Evolutionary conservation across 2,113 vertebrate genomes (phyloP).

Genomic region (Poeciliopsis retropinna): DNA sequence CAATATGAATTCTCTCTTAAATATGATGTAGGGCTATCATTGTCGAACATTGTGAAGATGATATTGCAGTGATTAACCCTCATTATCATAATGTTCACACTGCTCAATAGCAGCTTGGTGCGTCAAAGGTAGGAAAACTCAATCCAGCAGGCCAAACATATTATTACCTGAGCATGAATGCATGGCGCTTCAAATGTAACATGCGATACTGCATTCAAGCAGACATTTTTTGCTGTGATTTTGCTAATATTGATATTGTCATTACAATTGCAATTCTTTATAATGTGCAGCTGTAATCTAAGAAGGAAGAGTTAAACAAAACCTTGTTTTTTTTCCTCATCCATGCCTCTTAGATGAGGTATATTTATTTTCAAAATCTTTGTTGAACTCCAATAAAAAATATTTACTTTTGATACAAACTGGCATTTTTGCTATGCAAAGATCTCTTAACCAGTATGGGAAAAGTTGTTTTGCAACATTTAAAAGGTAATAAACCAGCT

Average conservation of each 20-base stretch:
- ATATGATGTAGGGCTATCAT: conserved; percentile 37
- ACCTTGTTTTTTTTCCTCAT: conserved; percentile 17
- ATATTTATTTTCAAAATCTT: conserved; percentile 14
- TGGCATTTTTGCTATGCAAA: too few species aligned
- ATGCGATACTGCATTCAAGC: too few species aligned
- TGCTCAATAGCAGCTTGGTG: neutral
- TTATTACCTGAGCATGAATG: neutral
- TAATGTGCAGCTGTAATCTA: too few species aligned
- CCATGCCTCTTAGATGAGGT: neutral
- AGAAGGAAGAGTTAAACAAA: too few species aligned
- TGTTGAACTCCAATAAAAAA: conserved; percentile 2
- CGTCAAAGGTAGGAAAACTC: conserved; percentile 33
- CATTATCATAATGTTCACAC: neutral
- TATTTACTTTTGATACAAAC: neutral
- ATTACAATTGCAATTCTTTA: too few species aligned
- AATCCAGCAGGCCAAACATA: neutral
- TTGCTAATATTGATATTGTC: too few species aligned
- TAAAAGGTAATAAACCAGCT: too few species aligned
- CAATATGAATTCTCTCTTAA: conserved; percentile 72
- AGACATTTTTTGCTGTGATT: too few species aligned
- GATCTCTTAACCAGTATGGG: too few species aligned
- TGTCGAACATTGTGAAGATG: neutral
- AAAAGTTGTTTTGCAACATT: too few species aligned
- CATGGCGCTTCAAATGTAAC: too few species aligned
- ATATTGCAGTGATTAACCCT: neutral